Evolutionary conservation across 2,888 invertebrate species (phyloP).

Genomic region (Sesia apiformis): DNA sequence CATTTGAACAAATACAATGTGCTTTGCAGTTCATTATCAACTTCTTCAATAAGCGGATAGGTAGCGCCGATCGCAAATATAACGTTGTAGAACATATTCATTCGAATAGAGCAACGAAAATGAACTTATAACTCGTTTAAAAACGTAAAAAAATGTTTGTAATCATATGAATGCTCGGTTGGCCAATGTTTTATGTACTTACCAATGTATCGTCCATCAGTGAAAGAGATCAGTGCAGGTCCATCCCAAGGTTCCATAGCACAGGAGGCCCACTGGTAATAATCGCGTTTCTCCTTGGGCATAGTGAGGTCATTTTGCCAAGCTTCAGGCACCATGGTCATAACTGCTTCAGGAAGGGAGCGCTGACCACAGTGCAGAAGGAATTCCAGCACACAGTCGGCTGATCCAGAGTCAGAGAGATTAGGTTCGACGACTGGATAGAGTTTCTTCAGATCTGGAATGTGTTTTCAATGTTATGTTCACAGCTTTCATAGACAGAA

Average conservation of each 20-base stretch:
- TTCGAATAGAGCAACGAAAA: too few relatives aligned
- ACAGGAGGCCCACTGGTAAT: slow-evolving; percentile 98
- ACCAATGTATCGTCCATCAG: slow-evolving; percentile 97
- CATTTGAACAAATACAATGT: too few relatives aligned
- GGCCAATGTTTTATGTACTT: slow-evolving; percentile 10
- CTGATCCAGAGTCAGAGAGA: slow-evolving; percentile 97
- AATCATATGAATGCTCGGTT: too few relatives aligned
- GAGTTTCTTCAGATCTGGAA: slow-evolving; percentile 83
- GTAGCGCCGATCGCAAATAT: too few relatives aligned
- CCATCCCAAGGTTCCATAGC: slow-evolving; percentile 99
- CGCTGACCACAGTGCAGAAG: slow-evolving; percentile 94
- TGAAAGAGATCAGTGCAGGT: slow-evolving; percentile 95
- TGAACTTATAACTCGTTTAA: too few relatives aligned
- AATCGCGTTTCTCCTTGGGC: slow-evolving; percentile 93
- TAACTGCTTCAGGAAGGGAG: slow-evolving; percentile 95
- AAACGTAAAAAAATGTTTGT: too few relatives aligned
- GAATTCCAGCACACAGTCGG: slow-evolving; percentile 98
- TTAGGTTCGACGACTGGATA: slow-evolving; percentile 99
- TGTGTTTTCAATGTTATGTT: not conserved
- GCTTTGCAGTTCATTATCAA: too few relatives aligned
- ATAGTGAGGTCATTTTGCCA: slow-evolving; percentile 97
- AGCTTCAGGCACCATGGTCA: slow-evolving; percentile 99
- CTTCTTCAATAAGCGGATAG: too few relatives aligned
- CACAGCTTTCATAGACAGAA: too few relatives aligned
- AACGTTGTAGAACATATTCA: too few relatives aligned